These are phyloP conservation scores for Campylomormyrus numenius DNA, from an alignment of 2,113 vertebrate genomes.

Conservation along the genomic window DNA sequence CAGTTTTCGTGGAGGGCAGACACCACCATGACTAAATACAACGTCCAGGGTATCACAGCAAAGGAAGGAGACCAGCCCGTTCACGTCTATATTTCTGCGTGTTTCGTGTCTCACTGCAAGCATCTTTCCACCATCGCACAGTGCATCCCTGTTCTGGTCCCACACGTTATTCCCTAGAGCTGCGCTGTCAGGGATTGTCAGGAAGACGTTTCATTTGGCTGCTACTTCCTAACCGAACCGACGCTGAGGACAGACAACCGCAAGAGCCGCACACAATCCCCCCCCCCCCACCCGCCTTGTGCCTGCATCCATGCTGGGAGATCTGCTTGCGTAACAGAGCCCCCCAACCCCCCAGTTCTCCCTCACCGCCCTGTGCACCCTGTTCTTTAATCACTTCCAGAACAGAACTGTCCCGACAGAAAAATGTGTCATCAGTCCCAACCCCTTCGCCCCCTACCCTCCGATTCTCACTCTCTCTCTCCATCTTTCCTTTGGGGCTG, in stretches of 20 bases:
- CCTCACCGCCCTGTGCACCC: slow-evolving; percentile 17
- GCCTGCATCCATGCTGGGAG: slow-evolving; percentile 46
- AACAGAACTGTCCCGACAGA: slow-evolving; percentile 38
- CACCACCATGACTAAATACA: slow-evolving; percentile 21
- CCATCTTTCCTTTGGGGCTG: not conserved
- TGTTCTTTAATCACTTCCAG: slow-evolving; percentile 55
- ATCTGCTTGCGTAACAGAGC: slow-evolving; percentile 31
- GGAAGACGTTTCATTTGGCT: slow-evolving; percentile 61
- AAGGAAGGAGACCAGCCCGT: slow-evolving; percentile 16
- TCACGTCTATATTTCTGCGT: not conserved
- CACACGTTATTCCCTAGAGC: slow-evolving; percentile 50
- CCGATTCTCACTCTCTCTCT: not conserved
- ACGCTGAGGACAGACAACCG: slow-evolving; percentile 60
- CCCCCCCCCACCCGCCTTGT: slow-evolving; percentile 33
- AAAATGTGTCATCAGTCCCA: slow-evolving; percentile 44
- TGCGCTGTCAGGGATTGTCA: slow-evolving; percentile 49
- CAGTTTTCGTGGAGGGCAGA: slow-evolving; percentile 1
- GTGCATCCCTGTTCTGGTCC: slow-evolving; percentile 32
- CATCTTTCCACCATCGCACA: slow-evolving; percentile 43
- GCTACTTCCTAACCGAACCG: slow-evolving; percentile 51
- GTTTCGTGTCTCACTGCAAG: slow-evolving; percentile 30
- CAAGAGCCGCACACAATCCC: slow-evolving; percentile 49
- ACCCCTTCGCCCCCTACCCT: slow-evolving; percentile 11
- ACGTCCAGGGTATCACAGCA: slow-evolving; percentile 15
- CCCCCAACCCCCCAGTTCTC: not conserved